phyloP scores from a whole-genome alignment of 1,140 invertebrate genomes.

The Musca domestica region DNA sequence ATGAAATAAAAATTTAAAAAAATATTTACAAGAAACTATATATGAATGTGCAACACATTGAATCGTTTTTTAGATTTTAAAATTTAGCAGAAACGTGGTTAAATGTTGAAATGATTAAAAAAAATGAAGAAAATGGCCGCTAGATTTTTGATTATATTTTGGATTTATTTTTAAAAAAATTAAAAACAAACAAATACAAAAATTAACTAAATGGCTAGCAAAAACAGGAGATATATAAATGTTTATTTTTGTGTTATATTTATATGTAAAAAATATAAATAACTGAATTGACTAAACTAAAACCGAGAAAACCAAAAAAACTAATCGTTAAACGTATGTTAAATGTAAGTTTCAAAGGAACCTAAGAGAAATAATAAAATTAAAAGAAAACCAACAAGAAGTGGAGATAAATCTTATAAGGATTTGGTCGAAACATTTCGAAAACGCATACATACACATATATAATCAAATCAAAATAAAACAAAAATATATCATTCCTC shows the following conservation, averaged over 20 bases:
- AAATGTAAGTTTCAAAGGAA: too few relatives aligned
- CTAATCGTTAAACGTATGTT: too few relatives aligned
- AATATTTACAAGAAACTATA: constrained; percentile 7
- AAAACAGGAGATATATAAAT: not conserved
- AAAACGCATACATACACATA: too few relatives aligned
- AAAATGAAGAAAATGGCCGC: not conserved
- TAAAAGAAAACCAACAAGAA: too few relatives aligned
- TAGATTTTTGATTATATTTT: too few relatives aligned
- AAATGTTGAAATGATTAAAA: not conserved
- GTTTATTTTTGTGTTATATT: constrained; percentile 7
- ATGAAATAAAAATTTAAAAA: not conserved
- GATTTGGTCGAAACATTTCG: too few relatives aligned
- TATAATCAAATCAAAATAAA: too few relatives aligned
- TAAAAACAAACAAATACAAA: not conserved
- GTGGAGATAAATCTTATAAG: too few relatives aligned
- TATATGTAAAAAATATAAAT: constrained; percentile 14
- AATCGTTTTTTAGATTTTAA: constrained; percentile 8
- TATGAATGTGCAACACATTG: constrained; percentile 8
- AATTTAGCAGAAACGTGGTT: not conserved
- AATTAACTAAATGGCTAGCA: not conserved
- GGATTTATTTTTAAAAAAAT: not conserved
- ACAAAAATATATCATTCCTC: too few relatives aligned
- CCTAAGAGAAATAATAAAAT: too few relatives aligned
- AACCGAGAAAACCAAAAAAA: too few relatives aligned
- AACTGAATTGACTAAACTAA: not conserved